Evolutionary conservation across 1,140 invertebrate genomes (phyloP).

Genomic region (Ips nitidus): DNA sequence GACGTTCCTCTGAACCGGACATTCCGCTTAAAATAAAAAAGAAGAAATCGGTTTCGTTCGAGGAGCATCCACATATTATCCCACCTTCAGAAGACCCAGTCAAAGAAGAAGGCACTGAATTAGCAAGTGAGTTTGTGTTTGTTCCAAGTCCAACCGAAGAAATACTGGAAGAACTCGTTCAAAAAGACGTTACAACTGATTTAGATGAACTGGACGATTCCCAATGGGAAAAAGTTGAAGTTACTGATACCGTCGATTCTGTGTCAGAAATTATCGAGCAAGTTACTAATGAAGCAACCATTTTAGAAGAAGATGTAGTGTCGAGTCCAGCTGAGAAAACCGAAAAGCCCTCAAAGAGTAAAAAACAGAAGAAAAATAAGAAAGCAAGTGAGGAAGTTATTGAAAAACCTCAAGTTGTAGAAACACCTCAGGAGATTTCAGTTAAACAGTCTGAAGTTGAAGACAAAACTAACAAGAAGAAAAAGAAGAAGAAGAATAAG

Average conservation of each 20-base stretch:
- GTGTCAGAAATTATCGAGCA: background rate
- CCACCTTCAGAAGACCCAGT: slow-evolving; percentile 33
- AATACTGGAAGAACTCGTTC: background rate
- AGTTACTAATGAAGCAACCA: too few species aligned
- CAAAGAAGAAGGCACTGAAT: slow-evolving; percentile 35
- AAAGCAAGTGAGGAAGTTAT: slow-evolving; percentile 12
- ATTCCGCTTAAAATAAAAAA: slow-evolving; percentile 36
- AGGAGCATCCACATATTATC: slow-evolving; percentile 44
- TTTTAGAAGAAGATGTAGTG: too few species aligned
- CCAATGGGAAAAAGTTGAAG: slow-evolving; percentile 28
- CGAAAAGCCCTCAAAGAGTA: background rate
- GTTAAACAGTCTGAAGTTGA: background rate
- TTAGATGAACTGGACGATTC: slow-evolving; percentile 26
- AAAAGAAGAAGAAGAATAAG: too few species aligned
- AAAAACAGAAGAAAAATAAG: slow-evolving; percentile 21
- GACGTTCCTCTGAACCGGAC: background rate
- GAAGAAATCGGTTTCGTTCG: slow-evolving; percentile 46
- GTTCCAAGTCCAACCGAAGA: slow-evolving; percentile 24
- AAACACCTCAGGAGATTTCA: background rate
- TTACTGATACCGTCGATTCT: background rate
- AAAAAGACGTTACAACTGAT: slow-evolving; percentile 16
- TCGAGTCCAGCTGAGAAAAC: background rate
- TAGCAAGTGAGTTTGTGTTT: slow-evolving; percentile 41
- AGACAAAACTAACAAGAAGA: background rate
- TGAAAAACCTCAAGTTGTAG: slow-evolving; percentile 2